phyloP scores from a whole-genome alignment of 2,888 invertebrate genomes.

The Ashinkailepas kermadecensis region DNA sequence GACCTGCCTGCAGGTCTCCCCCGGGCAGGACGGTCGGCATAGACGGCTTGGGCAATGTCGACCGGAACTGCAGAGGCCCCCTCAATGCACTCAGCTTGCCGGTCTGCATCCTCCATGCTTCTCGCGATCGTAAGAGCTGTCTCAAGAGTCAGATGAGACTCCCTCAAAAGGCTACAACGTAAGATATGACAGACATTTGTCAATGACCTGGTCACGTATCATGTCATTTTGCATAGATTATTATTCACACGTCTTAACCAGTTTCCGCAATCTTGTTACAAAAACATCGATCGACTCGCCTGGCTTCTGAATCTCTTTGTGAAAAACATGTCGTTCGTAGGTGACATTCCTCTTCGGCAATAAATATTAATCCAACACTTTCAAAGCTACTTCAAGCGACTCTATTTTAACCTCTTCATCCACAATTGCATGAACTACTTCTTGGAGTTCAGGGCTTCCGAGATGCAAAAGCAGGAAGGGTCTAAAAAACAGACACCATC shows the following conservation, averaged over 20 bases:
- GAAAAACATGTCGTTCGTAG: not conserved
- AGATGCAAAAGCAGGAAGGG: too few species aligned
- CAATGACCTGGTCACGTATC: not conserved
- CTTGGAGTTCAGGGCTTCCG: not conserved
- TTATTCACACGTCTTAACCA: not conserved
- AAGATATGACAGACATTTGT: not conserved
- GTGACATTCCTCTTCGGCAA: not conserved
- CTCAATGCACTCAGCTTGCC: not conserved
- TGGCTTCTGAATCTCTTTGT: not conserved
- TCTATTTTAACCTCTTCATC: not conserved
- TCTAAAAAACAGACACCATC: too few species aligned
- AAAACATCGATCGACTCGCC: not conserved
- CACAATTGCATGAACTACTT: not conserved
- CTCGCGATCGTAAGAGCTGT: not conserved
- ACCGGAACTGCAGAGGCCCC: not conserved
- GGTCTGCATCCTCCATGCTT: not conserved
- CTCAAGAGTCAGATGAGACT: not conserved
- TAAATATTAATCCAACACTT: not conserved
- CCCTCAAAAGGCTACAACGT: not conserved
- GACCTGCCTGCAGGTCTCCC: not conserved
- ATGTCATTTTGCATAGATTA: not conserved
- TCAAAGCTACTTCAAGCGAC: not conserved
- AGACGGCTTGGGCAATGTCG: not conserved
- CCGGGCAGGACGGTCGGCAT: not conserved
- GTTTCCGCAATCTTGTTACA: not conserved